phyloP scores from a whole-genome alignment of 2,797 vertebrate genomes.

The Brachymystax lenok region DNA sequence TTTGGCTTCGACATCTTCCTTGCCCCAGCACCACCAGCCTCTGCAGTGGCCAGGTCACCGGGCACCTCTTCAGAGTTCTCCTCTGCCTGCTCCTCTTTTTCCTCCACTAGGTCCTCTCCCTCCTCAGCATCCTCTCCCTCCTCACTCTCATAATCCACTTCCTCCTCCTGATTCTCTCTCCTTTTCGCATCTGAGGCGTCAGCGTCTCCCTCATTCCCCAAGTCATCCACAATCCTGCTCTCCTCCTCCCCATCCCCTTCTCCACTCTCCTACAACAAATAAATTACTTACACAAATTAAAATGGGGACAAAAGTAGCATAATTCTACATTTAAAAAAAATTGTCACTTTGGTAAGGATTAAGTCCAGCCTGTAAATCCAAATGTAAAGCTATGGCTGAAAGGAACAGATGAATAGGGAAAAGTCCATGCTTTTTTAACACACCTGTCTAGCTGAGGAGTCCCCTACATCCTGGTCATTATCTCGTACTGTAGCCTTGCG shows the following conservation, averaged over 20 bases:
- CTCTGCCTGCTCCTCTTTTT: slow-evolving; percentile 29
- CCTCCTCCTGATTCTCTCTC: slow-evolving; percentile 88
- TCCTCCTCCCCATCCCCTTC: slow-evolving; percentile 71
- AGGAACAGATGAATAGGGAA: background rate
- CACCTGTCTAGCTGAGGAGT: slow-evolving; percentile 49
- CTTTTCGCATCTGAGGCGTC: slow-evolving; percentile 89
- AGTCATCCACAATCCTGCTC: slow-evolving; percentile 80
- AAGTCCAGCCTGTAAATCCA: background rate
- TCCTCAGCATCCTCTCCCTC: slow-evolving; percentile 63
- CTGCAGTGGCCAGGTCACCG: slow-evolving; percentile 7
- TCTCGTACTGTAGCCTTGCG: slow-evolving; percentile 82
- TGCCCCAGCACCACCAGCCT: background rate
- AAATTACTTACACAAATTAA: background rate
- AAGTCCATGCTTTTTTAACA: background rate
- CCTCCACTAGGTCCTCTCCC: slow-evolving; percentile 58
- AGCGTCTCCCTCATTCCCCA: slow-evolving; percentile 89
- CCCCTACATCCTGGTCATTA: slow-evolving; percentile 53
- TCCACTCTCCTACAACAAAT: slow-evolving; percentile 47
- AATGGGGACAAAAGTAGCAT: background rate
- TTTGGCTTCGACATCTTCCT: background rate
- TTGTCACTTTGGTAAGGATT: background rate
- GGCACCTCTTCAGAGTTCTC: background rate
- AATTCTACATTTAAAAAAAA: background rate
- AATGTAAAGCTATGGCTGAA: background rate
- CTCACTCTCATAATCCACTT: slow-evolving; percentile 96